Percentiles rank a stretch among this genome's conserved stretches.
Conservation (phyloP, 2,797 vertebrate genomes). For the Podarcis siculus region DNA sequence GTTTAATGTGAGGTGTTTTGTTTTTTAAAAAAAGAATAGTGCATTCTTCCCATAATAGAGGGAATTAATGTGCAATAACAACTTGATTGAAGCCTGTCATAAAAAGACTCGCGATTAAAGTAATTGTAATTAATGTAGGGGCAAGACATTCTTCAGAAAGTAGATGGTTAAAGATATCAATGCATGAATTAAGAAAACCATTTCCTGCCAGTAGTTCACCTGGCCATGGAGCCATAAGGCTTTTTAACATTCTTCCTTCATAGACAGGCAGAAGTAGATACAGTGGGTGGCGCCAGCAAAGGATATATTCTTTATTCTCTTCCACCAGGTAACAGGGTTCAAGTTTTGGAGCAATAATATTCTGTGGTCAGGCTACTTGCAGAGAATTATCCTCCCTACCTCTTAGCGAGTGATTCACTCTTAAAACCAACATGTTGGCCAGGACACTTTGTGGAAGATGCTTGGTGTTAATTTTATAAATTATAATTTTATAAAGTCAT, state of each 20-base stretch:
- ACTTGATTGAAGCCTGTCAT: constrained; percentile 42
- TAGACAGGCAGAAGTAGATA: background rate
- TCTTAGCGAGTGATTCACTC: too few species aligned
- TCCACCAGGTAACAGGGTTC: background rate
- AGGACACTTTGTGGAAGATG: background rate
- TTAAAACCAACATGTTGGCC: too few species aligned
- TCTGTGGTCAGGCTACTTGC: background rate
- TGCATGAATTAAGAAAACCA: background rate
- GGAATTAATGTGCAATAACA: too few species aligned
- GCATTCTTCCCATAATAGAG: constrained; percentile 15
- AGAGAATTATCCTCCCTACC: background rate
- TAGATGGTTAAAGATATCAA: background rate
- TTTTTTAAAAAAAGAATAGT: background rate
- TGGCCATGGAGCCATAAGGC: background rate
- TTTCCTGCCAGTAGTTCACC: background rate
- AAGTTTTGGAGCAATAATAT: too few species aligned
- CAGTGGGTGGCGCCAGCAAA: background rate
- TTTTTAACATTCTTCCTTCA: too few species aligned
- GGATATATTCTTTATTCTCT: background rate
- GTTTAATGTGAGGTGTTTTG: constrained; percentile 34
- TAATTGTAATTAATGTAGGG: constrained; percentile 23
- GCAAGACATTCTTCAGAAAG: background rate
- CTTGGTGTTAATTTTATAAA: background rate
- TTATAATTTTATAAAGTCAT: background rate
- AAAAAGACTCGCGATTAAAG: constrained; percentile 23